Evolutionary conservation across 2,797 vertebrate genomes (phyloP).

Genomic region (Lindbergichthys nudifrons): DNA sequence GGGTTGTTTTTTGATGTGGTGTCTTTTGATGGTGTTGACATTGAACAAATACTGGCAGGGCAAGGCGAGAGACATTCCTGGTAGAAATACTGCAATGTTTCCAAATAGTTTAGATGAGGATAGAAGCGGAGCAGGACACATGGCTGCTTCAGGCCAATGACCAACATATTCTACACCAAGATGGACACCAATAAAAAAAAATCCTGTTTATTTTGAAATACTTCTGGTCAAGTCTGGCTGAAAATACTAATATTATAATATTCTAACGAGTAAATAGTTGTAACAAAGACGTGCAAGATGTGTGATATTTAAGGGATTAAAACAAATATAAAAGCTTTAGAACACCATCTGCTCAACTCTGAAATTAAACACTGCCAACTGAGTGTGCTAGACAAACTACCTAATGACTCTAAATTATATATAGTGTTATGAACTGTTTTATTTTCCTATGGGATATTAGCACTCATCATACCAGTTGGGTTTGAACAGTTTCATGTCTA

Average conservation of each 20-base stretch:
- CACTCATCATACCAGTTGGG: slow-evolving; percentile 11
- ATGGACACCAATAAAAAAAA: slow-evolving; percentile 6
- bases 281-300: slow-evolving; percentile 27
- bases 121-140: slow-evolving; percentile 10
- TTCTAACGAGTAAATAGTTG: slow-evolving; percentile 22
- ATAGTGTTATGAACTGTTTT: slow-evolving; percentile 43
- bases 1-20: slow-evolving; percentile 65
- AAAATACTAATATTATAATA: slow-evolving; percentile 37
- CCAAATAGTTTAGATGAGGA: neutral
- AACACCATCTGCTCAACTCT: slow-evolving; percentile 54
- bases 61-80: slow-evolving; percentile 19
- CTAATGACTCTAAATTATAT: slow-evolving; percentile 63
- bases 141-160: neutral
- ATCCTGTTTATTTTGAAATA: slow-evolving; percentile 14
- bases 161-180: neutral
- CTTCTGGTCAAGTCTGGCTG: slow-evolving; percentile 13
- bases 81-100: slow-evolving; percentile 3
- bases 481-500: slow-evolving; percentile 4
- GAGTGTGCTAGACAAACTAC: slow-evolving; percentile 38
- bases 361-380: slow-evolving; percentile 48
- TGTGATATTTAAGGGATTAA: slow-evolving; percentile 35
- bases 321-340: slow-evolving; percentile 4
- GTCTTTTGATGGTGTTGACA: slow-evolving; percentile 72
- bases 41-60: slow-evolving; percentile 44
- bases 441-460: slow-evolving; percentile 13